phyloP scores from a whole-genome alignment of 1,140 invertebrate species.

The Hermetia illucens region DNA sequence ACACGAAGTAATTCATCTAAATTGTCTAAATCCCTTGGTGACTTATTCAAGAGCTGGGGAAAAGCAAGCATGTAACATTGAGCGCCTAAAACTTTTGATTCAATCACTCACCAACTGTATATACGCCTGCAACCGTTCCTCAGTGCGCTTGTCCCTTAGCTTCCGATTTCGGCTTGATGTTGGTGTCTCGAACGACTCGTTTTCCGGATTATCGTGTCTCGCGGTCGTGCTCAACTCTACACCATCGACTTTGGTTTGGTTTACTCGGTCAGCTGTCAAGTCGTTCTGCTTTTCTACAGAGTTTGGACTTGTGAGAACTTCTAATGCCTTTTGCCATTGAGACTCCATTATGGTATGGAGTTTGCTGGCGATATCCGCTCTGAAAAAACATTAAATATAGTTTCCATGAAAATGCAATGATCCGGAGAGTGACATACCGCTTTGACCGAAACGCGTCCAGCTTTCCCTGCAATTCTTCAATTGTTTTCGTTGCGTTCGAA shows the following conservation, averaged over 20 bases:
- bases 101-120: conserved; percentile 18
- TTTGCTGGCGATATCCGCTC: conserved; percentile 50
- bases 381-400: conserved; percentile 3
- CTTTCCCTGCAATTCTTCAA: conserved; percentile 43
- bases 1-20: conserved; percentile 21
- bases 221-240: conserved; percentile 3
- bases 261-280: conserved; percentile 11
- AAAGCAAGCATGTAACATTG: conserved; percentile 1
- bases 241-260: conserved; percentile 5
- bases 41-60: conserved; percentile 19
- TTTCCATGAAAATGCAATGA: neutral
- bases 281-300: conserved; percentile 8
- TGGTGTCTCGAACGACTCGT: conserved; percentile 18
- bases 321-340: conserved; percentile 60
- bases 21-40: conserved; percentile 25
- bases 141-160: conserved; percentile 16
- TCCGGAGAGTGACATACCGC: conserved; percentile 13
- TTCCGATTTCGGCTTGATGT: conserved; percentile 19
- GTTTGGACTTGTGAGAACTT: conserved; percentile 44
- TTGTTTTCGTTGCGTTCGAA: conserved; percentile 47
- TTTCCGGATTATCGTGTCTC: conserved; percentile 19
- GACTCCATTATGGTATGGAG: conserved; percentile 63
- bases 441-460: conserved; percentile 37
- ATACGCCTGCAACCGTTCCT: conserved; percentile 25
- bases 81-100: conserved; percentile 1